Percentiles rank a stretch among this genome's conserved stretches.
These are phyloP conservation scores for Sarcophaga rosellei DNA, from an alignment of 2,888 invertebrate species.

Conservation along the genomic window DNA sequence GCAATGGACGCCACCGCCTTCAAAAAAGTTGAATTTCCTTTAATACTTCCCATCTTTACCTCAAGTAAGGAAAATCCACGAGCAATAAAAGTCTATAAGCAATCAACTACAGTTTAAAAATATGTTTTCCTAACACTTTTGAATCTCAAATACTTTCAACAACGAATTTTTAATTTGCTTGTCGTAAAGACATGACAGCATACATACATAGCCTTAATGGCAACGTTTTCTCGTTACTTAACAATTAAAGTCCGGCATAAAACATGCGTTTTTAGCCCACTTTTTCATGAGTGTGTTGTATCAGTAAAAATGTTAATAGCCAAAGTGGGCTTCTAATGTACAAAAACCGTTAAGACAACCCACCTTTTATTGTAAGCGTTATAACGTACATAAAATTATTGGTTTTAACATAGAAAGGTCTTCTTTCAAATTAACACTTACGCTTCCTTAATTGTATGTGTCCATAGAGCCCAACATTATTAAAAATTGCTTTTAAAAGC, in stretches of 20 bases:
- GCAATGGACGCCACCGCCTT: no score
- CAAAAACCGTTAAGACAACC: constrained; percentile 47
- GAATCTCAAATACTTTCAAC: no score
- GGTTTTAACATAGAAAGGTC: constrained; percentile 22
- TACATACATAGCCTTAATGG: not conserved
- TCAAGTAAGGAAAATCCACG: no score
- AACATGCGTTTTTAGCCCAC: constrained; percentile 39
- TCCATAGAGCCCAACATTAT: constrained; percentile 24
- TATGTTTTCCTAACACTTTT: no score
- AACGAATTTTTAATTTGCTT: constrained; percentile 53
- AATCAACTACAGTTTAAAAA: no score
- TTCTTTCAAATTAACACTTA: not conserved
- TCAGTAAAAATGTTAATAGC: no score
- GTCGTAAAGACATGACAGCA: constrained; percentile 3
- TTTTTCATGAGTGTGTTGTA: constrained; percentile 63
- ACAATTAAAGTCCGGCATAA: constrained; percentile 17
- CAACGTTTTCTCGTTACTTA: not conserved
- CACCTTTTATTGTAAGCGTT: constrained; percentile 28
- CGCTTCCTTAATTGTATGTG: constrained; percentile 29
- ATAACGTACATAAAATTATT: constrained; percentile 12
- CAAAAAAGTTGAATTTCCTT: no score
- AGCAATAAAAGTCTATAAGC: no score
- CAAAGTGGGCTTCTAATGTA: not conserved
- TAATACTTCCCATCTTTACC: no score
- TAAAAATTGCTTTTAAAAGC: constrained; percentile 60